Evolutionary conservation across 2,113 vertebrate species (phyloP).

Genomic region (Oxyura jamaicensis): DNA sequence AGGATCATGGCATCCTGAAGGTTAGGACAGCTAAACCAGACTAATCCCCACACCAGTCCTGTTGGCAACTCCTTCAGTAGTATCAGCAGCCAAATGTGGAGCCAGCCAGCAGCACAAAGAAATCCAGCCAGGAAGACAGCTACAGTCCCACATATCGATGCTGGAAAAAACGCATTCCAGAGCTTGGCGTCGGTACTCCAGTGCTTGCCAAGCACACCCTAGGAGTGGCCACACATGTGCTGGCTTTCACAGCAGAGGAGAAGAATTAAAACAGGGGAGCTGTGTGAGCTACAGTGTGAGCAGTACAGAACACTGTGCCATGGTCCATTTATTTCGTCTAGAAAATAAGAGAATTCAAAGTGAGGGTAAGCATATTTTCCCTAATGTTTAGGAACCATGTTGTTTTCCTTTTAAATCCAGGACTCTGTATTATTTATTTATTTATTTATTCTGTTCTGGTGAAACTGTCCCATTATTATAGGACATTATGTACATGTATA

Average conservation of each 20-base stretch:
- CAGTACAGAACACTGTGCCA: background rate
- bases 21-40: conserved; percentile 24
- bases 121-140: conserved; percentile 40
- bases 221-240: conserved; percentile 23
- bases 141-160: background rate
- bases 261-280: background rate
- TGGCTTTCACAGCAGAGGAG: background rate
- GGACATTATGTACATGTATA: no score
- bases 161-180: conserved; percentile 17
- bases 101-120: background rate
- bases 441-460: background rate
- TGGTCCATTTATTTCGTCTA: background rate
- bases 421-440: background rate
- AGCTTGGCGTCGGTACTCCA: background rate
- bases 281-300: background rate
- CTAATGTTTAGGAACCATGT: background rate
- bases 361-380: background rate
- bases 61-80: background rate
- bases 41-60: conserved; percentile 22
- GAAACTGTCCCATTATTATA: background rate
- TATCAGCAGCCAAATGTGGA: background rate
- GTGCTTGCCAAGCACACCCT: conserved; percentile 22
- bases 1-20: background rate
- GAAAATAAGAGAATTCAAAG: background rate
- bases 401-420: background rate